Evolutionary conservation across 1,140 invertebrate species (phyloP).

Genomic region (Drosophila lowei): DNA sequence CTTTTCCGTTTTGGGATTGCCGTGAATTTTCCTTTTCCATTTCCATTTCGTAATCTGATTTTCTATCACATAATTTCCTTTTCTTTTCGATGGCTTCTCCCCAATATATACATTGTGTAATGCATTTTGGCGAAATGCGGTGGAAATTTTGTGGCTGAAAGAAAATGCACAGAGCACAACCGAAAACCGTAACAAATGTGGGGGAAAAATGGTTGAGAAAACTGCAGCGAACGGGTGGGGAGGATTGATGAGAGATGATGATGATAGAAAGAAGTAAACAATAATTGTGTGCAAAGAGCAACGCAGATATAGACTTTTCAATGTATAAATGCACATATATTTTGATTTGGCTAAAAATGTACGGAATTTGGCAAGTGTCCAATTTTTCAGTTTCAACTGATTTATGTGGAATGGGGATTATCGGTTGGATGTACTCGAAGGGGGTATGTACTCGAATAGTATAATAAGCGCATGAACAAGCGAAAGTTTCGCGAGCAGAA

Average conservation of each 20-base stretch:
- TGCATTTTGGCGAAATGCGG: constrained; percentile 2
- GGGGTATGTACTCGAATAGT: neutral
- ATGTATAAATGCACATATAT: constrained; percentile 1
- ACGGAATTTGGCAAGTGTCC: constrained; percentile 28
- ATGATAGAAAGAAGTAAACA: constrained; percentile 19
- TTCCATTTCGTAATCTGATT: neutral
- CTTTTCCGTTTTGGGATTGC: neutral
- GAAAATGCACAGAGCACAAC: constrained; percentile 9
- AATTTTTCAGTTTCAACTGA: constrained; percentile 30
- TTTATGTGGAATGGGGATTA: constrained; percentile 20
- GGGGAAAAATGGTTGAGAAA: constrained; percentile 1
- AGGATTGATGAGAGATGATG: too few relatives aligned
- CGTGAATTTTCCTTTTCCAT: constrained; percentile 10
- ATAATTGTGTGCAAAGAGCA: constrained; percentile 6
- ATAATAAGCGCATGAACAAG: constrained; percentile 15
- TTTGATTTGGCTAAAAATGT: constrained; percentile 45
- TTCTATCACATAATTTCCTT: constrained; percentile 15
- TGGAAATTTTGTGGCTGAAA: constrained; percentile 6
- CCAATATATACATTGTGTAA: constrained; percentile 19
- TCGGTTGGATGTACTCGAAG: neutral
- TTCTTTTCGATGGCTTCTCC: constrained; percentile 8
- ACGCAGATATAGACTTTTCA: neutral
- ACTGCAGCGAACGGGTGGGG: constrained; percentile 6
- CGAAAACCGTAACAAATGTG: neutral
- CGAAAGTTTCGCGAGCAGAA: constrained; percentile 12